phyloP scores from a whole-genome alignment of 2,888 invertebrate species.

The Hyposoter didymator region DNA sequence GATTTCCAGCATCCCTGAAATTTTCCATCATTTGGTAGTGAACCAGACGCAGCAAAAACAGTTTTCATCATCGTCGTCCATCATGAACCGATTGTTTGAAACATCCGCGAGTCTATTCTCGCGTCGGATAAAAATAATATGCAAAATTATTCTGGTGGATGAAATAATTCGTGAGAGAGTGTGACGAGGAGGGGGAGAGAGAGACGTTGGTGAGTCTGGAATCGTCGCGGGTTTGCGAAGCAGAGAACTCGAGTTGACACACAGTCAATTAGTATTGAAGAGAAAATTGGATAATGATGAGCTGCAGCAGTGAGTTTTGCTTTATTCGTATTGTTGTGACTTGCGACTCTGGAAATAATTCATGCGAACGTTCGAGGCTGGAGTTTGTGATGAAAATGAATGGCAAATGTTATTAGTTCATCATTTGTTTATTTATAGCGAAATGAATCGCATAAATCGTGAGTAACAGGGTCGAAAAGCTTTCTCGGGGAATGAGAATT shows the following conservation, averaged over 20 bases:
- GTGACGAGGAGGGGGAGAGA: not conserved
- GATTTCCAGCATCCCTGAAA: not conserved
- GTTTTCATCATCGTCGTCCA: not conserved
- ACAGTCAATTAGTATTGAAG: constrained; percentile 61
- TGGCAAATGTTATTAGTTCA: not conserved
- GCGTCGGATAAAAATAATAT: not conserved
- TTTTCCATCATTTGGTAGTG: not conserved
- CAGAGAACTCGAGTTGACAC: constrained; percentile 32
- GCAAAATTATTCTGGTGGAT: constrained; percentile 9
- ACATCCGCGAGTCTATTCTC: not conserved
- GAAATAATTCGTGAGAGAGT: constrained; percentile 6
- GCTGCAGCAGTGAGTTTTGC: constrained; percentile 33
- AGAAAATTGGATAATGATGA: constrained; percentile 63
- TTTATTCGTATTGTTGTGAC: not conserved
- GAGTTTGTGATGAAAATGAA: not conserved
- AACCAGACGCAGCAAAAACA: not conserved
- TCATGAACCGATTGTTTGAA: not conserved
- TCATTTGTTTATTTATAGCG: not conserved
- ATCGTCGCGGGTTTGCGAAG: constrained; percentile 33
- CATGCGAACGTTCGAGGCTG: not conserved
- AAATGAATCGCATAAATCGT: not conserved
- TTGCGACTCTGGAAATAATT: not conserved
- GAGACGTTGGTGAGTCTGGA: constrained; percentile 18
- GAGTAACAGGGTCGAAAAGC: not conserved
- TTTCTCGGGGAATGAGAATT: not conserved